Conservation (phyloP, 37 sponge, comb jelly and placozoan species). For the Haliclona indistincta region DNA sequence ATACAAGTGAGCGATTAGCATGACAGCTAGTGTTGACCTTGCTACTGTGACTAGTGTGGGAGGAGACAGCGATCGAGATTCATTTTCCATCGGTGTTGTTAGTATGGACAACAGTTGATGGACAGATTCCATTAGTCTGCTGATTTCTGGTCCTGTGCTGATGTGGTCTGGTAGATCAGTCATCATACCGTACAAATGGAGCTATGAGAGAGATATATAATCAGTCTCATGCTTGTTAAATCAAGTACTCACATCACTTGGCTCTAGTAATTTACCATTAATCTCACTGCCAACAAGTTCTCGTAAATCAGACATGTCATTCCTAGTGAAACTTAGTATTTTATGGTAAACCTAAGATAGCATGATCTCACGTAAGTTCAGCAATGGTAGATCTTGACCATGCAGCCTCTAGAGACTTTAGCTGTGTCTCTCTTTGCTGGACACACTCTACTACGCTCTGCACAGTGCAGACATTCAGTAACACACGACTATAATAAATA, state of each 20-base stretch:
- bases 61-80: too few species aligned
- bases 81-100: neutral
- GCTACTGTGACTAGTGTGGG: conserved; percentile 69
- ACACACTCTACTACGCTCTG: conserved; percentile 22
- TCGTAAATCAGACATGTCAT: neutral
- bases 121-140: conserved; percentile 1
- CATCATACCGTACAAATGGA: conserved; percentile 67
- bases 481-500: neutral
- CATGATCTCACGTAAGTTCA: too few species aligned
- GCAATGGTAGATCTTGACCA: neutral
- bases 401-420: neutral
- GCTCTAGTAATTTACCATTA: neutral
- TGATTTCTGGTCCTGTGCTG: conserved; percentile 43
- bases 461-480: neutral
- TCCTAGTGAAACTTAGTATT: too few species aligned
- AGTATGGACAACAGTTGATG: conserved; percentile 10
- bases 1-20: too few species aligned
- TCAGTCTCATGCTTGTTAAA: neutral
- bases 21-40: too few species aligned
- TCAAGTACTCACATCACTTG: conserved; percentile 10
- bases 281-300: neutral
- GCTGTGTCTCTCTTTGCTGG: neutral
- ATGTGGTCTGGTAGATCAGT: conserved; percentile 82
- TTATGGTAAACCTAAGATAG: too few species aligned
- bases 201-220: conserved; percentile 8